Evolutionary conservation across 2,888 invertebrate species (phyloP).

Genomic region (Agrenia bidenticulata): DNA sequence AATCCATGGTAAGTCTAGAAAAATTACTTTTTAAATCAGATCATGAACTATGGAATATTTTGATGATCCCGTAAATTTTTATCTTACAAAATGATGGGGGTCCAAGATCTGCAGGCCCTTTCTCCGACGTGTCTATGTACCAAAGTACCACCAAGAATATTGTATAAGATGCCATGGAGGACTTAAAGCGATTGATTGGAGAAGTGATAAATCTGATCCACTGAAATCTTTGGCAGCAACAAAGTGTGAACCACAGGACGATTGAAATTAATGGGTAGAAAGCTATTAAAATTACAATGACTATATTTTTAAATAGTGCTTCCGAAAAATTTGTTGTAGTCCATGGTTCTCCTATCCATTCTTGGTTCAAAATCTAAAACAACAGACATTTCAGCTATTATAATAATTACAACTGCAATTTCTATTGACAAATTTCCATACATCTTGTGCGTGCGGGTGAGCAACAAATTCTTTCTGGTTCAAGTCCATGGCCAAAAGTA

Average conservation of each 20-base stretch:
- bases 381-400: not conserved
- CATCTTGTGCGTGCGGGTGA: slow-evolving; percentile 73
- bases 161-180: not conserved
- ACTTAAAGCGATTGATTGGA: slow-evolving; percentile 17
- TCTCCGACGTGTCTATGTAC: slow-evolving; percentile 14
- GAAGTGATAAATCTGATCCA: not conserved
- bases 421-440: no score
- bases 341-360: slow-evolving; percentile 18
- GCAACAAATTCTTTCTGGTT: slow-evolving; percentile 74
- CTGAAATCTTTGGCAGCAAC: not conserved
- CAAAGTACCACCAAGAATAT: not conserved
- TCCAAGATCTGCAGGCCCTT: slow-evolving; percentile 1
- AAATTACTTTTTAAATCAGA: not conserved
- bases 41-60: not conserved
- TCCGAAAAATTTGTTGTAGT: not conserved
- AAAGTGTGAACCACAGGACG: slow-evolving; percentile 14
- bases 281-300: not conserved
- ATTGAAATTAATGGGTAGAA: not conserved
- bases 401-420: not conserved
- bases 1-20: slow-evolving; percentile 18
- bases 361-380: slow-evolving; percentile 16
- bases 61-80: not conserved
- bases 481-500: slow-evolving; percentile 69
- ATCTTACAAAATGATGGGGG: slow-evolving; percentile 22
- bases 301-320: not conserved